Evolutionary conservation across 1,140 invertebrate genomes (phyloP), one percentile per base, ranked within the genome.

Genomic region (Daktulosphaira vitifoliae): DNA sequence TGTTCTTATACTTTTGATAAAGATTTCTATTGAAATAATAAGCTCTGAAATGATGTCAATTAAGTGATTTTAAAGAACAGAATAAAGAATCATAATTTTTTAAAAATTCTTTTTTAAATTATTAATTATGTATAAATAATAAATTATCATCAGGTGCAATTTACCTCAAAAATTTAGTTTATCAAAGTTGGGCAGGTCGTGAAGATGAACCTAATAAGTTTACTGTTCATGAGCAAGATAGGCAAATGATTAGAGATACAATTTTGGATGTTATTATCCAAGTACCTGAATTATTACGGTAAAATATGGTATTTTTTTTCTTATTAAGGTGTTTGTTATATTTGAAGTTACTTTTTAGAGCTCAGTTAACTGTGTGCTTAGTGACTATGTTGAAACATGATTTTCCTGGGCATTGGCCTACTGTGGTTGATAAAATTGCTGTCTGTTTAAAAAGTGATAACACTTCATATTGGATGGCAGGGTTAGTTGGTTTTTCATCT

Each of bases 251-350:
- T 68, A 80, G 96, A 65, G 88, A 96, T 73, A 82, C 87, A 22
- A 91, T 99, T 73, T 88, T 99, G 26, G 93, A 98, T 77, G 92
- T 94, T 53, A 87, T 97, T 65, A 88, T 98, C 42, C 87, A 90
- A 77, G 87, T 92, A 51, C 90, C 92, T 23, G 90, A 96, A 69
- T 75, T 90, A 20, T 86, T 98, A 70, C 83, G 87, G 86, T 85
- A 75, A 69, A 56, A 25, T 62, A 16, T 52, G 0, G 23, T 59
- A 0, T 13, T 59, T 22, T 8, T 1, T 15, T 29, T 20, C 15
- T n/a, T 3, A 11, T 39, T 50, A 8, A 38, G 22, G 13, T 38
- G 25, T 48, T 33, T 54, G 66, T 22, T 69, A 39, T 67, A 49
- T 51, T 68, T 71, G 65, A n/a, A n/a, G n/a, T n/a, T n/a, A n/a